A percentile compares a stretch with the other conserved stretches of the same genome.
Evolutionary conservation across 2,113 vertebrate genomes (phyloP).

Genomic region (Vidua chalybeata): DNA sequence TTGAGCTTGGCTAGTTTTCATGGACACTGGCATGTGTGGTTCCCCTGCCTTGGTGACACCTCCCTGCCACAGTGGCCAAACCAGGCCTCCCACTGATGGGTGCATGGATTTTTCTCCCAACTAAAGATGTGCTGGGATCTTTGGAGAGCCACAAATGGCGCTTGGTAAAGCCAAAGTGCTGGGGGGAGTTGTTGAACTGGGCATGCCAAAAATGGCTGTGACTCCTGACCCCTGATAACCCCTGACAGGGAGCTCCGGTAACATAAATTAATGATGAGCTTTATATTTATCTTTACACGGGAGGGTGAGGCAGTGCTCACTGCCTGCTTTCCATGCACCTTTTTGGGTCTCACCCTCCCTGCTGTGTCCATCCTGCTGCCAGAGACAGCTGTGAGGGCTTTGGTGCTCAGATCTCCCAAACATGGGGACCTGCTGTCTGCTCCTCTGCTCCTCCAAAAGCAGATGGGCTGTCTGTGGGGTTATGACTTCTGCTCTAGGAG

Average conservation of each 20-base stretch:
- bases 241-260: not conserved
- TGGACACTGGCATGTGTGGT: rapidly evolving
- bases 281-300: not conserved
- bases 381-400: rapidly evolving
- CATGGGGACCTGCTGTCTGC: rapidly evolving
- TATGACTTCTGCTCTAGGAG: not conserved
- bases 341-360: not conserved
- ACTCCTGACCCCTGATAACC: not conserved
- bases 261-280: not conserved
- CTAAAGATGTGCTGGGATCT: not conserved
- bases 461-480: not conserved
- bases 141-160: rapidly evolving
- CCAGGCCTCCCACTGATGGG: not conserved
- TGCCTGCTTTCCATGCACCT: rapidly evolving
- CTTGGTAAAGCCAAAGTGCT: not conserved
- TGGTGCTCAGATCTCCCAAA: not conserved
- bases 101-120: not conserved
- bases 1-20: rapidly evolving
- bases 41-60: not conserved
- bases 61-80: not conserved
- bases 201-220: not conserved
- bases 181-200: not conserved
- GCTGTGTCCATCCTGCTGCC: rapidly evolving
- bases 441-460: not conserved
- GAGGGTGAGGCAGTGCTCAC: not conserved